A percentile compares a stretch with the other conserved stretches of the same genome.
Evolutionary conservation across 2,113 vertebrate genomes (phyloP).

Genomic region (Ochotona princeps): DNA sequence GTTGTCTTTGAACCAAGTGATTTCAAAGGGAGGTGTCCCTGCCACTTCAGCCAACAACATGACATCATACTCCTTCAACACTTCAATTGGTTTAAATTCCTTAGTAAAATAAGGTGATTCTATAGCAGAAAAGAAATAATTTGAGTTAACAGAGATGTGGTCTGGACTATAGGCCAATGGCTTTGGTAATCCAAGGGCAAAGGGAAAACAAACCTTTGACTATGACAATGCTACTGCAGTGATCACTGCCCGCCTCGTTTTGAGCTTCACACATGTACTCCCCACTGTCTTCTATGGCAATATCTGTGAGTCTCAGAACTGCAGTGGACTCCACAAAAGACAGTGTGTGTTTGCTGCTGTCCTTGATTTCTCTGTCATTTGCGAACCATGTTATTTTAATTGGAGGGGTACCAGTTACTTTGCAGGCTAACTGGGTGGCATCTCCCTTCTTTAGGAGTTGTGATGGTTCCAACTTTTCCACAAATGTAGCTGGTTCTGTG

Average conservation of each 20-base stretch:
- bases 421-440: conserved; percentile 90
- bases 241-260: conserved; percentile 96
- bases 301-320: conserved; percentile 86
- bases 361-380: conserved; percentile 92
- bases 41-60: conserved; percentile 92
- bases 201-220: conserved; percentile 94
- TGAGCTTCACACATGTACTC: conserved; percentile 95
- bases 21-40: conserved; percentile 94
- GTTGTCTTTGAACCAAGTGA: conserved; percentile 94
- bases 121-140: conserved; percentile 84
- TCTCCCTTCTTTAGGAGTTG: conserved; percentile 91
- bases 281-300: conserved; percentile 91
- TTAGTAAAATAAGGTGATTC: conserved; percentile 95
- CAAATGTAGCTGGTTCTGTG: conserved; percentile 94
- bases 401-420: conserved; percentile 94
- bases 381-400: conserved; percentile 96
- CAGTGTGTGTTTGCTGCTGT: conserved; percentile 89
- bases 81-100: conserved; percentile 92
- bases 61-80: conserved; percentile 95
- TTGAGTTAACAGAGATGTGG: conserved; percentile 68
- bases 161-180: neutral
- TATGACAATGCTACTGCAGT: conserved; percentile 92
- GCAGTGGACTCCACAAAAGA: conserved; percentile 88
- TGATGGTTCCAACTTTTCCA: conserved; percentile 92
- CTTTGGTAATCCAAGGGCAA: neutral